Conservation (phyloP, 2,888 invertebrate species). For the Meghimatium bilineatum region DNA sequence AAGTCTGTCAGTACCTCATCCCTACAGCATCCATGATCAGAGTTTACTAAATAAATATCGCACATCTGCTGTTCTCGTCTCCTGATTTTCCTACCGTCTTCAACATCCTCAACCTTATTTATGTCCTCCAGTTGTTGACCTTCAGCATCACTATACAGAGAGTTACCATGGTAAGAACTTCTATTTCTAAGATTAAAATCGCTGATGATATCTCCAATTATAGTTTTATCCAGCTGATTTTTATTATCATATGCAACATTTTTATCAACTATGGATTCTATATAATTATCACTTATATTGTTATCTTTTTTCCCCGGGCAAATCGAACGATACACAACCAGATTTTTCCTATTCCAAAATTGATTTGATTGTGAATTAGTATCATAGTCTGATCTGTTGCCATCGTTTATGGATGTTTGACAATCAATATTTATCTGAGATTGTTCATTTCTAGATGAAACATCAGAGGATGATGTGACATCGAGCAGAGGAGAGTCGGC, state of each 20-base stretch:
- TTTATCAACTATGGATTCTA: background rate
- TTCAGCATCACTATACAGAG: background rate
- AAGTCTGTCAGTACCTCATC: background rate
- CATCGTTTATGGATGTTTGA: no score
- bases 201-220: background rate
- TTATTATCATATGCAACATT: background rate
- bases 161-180: background rate
- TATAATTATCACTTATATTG: background rate
- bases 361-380: background rate
- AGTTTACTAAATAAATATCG: background rate
- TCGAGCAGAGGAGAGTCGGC: constrained; percentile 6
- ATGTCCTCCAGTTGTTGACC: background rate
- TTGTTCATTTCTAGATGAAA: constrained; percentile 24
- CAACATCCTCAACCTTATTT: background rate
- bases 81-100: background rate
- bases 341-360: background rate
- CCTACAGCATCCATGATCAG: background rate
- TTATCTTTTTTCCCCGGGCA: background rate
- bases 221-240: background rate
- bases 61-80: background rate
- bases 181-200: background rate
- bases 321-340: background rate
- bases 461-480: constrained; percentile 19
- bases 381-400: background rate
- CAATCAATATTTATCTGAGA: background rate